Conservation (phyloP, 2,888 invertebrate genomes). For the Acronicta psi region DNA sequence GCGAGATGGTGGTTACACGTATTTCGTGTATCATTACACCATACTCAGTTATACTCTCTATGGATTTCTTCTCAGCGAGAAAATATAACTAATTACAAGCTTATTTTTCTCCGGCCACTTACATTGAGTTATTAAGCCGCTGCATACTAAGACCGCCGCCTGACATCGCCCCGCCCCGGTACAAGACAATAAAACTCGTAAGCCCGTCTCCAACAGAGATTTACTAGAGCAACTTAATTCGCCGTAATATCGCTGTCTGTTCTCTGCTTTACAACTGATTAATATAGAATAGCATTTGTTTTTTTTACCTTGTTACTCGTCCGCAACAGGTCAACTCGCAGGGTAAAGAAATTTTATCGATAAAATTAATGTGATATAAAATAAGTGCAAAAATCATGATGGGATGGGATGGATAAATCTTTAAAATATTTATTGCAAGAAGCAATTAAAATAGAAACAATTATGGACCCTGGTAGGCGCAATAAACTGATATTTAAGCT, state of each 20-base stretch:
- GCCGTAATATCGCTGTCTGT: slow-evolving; percentile 77
- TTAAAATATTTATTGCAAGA: too few relatives aligned
- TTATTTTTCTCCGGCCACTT: slow-evolving; percentile 39
- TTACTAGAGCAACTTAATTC: slow-evolving; percentile 86
- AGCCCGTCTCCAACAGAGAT: slow-evolving; percentile 84
- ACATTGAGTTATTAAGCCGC: slow-evolving; percentile 52
- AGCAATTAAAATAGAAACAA: too few relatives aligned
- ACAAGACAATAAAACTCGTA: slow-evolving; percentile 87
- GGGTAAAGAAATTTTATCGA: too few relatives aligned
- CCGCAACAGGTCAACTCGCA: too few relatives aligned
- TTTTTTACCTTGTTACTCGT: slow-evolving; percentile 41
- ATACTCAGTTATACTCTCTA: too few relatives aligned
- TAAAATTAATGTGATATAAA: too few relatives aligned
- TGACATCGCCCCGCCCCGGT: slow-evolving; percentile 62
- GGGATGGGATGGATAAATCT: too few relatives aligned
- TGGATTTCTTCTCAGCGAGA: not conserved
- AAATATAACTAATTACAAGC: slow-evolving; percentile 34
- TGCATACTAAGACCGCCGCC: slow-evolving; percentile 47
- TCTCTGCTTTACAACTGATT: slow-evolving; percentile 56
- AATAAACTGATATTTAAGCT: too few relatives aligned
- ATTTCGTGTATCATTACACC: too few relatives aligned
- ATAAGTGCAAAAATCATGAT: too few relatives aligned
- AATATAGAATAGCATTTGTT: slow-evolving; percentile 47
- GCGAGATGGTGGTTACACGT: too few relatives aligned
- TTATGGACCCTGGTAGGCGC: too few relatives aligned